Percentiles rank a stretch among this genome's conserved stretches.
phyloP scores from a whole-genome alignment of 1,140 invertebrate genomes.

The Cydia amplana region DNA sequence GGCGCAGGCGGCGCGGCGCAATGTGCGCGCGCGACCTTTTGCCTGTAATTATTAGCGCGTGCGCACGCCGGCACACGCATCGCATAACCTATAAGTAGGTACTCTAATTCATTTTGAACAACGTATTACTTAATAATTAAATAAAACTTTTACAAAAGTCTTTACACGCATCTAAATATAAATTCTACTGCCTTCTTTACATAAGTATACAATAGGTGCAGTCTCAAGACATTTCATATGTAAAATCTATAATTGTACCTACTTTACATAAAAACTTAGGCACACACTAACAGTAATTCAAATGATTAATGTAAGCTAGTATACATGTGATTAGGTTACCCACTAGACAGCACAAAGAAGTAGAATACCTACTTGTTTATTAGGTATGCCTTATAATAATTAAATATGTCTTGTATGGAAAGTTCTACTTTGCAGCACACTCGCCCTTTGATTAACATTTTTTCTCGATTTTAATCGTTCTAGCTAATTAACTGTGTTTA shows the following conservation, averaged over 20 bases:
- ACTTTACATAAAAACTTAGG: no score
- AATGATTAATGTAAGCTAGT: no score
- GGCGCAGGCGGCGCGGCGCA: slow-evolving; percentile 48
- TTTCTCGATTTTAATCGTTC: slow-evolving; percentile 66
- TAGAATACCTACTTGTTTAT: background rate
- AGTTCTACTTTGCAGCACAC: slow-evolving; percentile 43
- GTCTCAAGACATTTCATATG: no score
- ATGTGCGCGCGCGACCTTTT: slow-evolving; percentile 75
- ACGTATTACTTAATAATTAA: background rate
- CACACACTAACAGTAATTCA: no score
- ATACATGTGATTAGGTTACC: no score
- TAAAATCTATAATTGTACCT: no score
- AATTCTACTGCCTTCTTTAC: no score
- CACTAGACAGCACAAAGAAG: background rate
- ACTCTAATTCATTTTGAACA: background rate
- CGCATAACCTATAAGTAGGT: slow-evolving; percentile 43
- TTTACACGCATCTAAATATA: no score
- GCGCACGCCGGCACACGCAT: slow-evolving; percentile 50
- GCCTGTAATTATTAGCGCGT: slow-evolving; percentile 68
- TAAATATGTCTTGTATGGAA: slow-evolving; percentile 37
- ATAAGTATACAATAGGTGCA: no score
- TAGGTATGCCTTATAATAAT: background rate
- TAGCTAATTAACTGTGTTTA: slow-evolving; percentile 41
- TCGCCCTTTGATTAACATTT: slow-evolving; percentile 59
- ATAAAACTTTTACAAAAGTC: no score